Conservation (phyloP, 2,797 vertebrate genomes). For the Gila robusta region DNA sequence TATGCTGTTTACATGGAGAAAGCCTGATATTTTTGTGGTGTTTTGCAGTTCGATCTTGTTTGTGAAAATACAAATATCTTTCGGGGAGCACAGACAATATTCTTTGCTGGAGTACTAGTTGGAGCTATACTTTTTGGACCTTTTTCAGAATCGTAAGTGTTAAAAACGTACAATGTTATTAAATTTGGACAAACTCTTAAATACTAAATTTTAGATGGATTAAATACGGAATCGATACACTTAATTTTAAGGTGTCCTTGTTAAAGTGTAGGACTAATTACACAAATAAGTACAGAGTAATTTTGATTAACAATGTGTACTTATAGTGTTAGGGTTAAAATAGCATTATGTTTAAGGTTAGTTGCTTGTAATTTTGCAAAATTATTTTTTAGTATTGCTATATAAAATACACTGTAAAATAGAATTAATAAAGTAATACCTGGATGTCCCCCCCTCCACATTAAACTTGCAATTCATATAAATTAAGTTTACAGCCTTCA, state of each 20-base stretch:
- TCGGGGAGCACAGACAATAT: conserved; percentile 83
- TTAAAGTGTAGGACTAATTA: not conserved
- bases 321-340: not conserved
- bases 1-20: not conserved
- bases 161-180: not conserved
- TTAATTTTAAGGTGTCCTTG: not conserved
- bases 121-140: conserved; percentile 84
- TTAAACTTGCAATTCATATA: not conserved
- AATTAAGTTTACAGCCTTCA: too few species aligned
- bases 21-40: conserved; percentile 22
- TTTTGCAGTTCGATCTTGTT: conserved; percentile 85
- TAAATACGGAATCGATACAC: not conserved
- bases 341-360: not conserved
- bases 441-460: not conserved
- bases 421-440: not conserved
- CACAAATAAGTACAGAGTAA: not conserved
- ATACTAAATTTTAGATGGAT: not conserved
- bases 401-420: not conserved
- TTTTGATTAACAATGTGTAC: not conserved
- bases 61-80: conserved; percentile 79
- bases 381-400: not conserved
- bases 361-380: not conserved
- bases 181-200: not conserved
- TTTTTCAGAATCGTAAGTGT: conserved; percentile 86
- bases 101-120: conserved; percentile 86